Base-by-base conservation (phyloP, 2,888 invertebrate genomes). In the Malthinus seriepunctatus region DNA sequence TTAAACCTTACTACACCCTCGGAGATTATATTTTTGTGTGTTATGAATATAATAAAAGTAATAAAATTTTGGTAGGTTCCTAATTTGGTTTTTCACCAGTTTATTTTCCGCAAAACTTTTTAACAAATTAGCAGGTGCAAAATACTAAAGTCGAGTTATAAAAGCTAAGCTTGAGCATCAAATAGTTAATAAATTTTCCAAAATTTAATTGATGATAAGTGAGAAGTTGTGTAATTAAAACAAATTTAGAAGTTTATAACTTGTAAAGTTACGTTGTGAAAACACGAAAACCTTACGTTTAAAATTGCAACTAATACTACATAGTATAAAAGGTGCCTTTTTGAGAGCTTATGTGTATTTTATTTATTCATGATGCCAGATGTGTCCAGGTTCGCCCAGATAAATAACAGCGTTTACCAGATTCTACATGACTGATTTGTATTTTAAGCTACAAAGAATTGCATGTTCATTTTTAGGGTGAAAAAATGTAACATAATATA, bases 301-400 rank as follows among this genome's bases (percentile, higher is more conserved):
- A 23, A 34, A 23, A 35, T 49, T 49, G 15, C 34, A 49, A 49
- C 23, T 35, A 34, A 32, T 15, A n/a, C 11, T 5, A 35, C 15
- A 46, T 37, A 23, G 23, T 23, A 23, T 51, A 51, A 50, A 46
- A 38, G 50, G 45, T 54, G 54, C 59, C 46, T 58, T 59, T 54
- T 32, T 54, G 48, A 56, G 60, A 56, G 60, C 60, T 60, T 60
- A 60, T 50, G 38, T 14, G 48, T 34, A 56, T 48, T 67, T 63
- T 65, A 66, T 64, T 65, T 42, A 67, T 65, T 67, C 67, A 65
- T 66, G 63, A 62, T 51, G 65, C 63, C 67, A 67, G 67, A 67
- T 67, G 67, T 66, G 67, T 62, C 63, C 62, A 51, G 38, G 52
- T 60, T 53, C 60, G 57, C 56, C 48, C 47, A 63, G 62, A 64